Base-by-base conservation (phyloP, 2,888 invertebrate species). In the Synanthedon formicaeformis region DNA sequence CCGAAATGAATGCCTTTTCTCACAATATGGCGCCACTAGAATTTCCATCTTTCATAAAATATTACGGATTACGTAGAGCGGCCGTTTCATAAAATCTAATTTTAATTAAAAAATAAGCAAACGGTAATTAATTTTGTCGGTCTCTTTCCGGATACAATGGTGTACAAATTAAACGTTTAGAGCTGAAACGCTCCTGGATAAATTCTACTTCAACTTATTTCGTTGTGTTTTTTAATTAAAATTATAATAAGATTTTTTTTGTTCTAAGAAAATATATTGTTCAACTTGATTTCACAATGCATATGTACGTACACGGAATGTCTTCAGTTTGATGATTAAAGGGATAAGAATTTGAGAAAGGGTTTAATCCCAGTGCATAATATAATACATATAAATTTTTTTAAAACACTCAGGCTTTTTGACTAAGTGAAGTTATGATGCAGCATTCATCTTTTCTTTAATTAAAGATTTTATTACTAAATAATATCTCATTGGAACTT, bases 31-130 rank as follows among this genome's bases (percentile, higher is more conserved):
- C 75, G 84, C 84, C 78, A 75, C 79, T 80, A 80, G 75, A 75
- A 82, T 84, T 81, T 83, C 77, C 84, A 83, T 85, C 78, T 83
- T 82, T 85, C 77, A 76, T 82, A 73, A 85, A 85, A 83, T 80
- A 81, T 84, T 80, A 75, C 75, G 72, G 83, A 83, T 81, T 78
- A 80, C 67, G 71, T 65, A 69, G 69, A 66, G 49, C 73, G 73
- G 73, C 70, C 72, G 74, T 79, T 80, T 75, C 75, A 72, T 75
- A 70, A 78, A 78, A 82, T 80, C 74, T 78, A 78, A 82, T 81
- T 81, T 84, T 85, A 83, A 84, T 83, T 81, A 82, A 83, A 81
- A 80, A 81, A 79, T 82, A 83, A 79, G 78, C 72, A 80, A 80
- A 78, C 68, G 69, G 73, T 77, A 81, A 83, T 83, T 83, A 81